Evolutionary conservation across 1,140 invertebrate genomes (phyloP).

Genomic region (Gryon sp.): DNA sequence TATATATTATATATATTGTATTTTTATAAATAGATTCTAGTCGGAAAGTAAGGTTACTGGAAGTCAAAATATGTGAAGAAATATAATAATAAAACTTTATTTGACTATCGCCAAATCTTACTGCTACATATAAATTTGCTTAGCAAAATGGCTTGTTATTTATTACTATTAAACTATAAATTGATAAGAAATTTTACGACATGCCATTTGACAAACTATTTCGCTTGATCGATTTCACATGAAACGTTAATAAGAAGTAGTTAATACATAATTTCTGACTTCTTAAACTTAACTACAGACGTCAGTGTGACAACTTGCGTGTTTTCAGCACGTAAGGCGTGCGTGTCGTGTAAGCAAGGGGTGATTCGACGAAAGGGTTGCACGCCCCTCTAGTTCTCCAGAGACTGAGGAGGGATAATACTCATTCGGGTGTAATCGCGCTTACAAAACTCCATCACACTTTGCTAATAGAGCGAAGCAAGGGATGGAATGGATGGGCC

Average conservation of each 20-base stretch:
- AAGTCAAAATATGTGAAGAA: too few relatives aligned
- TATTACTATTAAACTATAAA: too few relatives aligned
- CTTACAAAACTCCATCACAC: constrained; percentile 81
- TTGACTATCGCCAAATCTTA: too few relatives aligned
- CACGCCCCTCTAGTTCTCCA: constrained; percentile 63
- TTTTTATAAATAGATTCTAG: too few relatives aligned
- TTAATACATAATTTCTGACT: constrained; percentile 56
- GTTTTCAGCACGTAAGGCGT: constrained; percentile 64
- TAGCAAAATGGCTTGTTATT: too few relatives aligned
- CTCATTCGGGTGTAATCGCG: constrained; percentile 80
- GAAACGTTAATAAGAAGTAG: constrained; percentile 43
- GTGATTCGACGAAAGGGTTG: constrained; percentile 65
- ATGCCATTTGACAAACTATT: constrained; percentile 24
- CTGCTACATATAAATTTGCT: too few relatives aligned
- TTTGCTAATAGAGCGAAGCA: constrained; percentile 79
- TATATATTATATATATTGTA: too few relatives aligned
- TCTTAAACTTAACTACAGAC: constrained; percentile 46
- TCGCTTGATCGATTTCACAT: constrained; percentile 28
- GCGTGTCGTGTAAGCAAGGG: constrained; percentile 59
- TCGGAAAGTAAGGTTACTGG: too few relatives aligned
- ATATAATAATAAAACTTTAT: too few relatives aligned
- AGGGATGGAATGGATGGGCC: constrained; percentile 72
- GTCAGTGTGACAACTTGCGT: constrained; percentile 60
- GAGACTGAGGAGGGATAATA: constrained; percentile 74
- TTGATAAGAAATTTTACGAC: too few relatives aligned